phyloP scores from a whole-genome alignment of 30 jellyfish, hydroid and myxozoan species.

The Chrysaora quinquecirrha region DNA sequence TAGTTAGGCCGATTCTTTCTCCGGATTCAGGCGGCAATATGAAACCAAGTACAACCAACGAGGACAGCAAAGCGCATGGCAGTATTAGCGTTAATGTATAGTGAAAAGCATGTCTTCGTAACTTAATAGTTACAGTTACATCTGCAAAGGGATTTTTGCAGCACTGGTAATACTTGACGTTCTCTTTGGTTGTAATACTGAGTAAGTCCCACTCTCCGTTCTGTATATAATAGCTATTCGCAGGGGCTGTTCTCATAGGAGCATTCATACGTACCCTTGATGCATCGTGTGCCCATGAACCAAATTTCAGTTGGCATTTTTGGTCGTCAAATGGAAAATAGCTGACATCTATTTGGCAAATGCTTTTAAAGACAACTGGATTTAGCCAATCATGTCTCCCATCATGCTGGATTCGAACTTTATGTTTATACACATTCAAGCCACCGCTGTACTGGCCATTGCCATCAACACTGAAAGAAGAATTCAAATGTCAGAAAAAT shows the following conservation, averaged over 20 bases:
- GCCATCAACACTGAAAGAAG: conserved; percentile 58
- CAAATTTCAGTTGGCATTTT: conserved; percentile 71
- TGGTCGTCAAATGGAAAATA: conserved; percentile 86
- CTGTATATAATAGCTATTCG: conserved; percentile 55
- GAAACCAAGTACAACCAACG: conserved; percentile 75
- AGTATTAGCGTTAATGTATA: conserved; percentile 65
- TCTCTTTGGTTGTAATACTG: conserved; percentile 47
- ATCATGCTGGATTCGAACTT: conserved; percentile 39
- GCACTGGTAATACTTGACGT: conserved; percentile 69
- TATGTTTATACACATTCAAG: conserved; percentile 55
- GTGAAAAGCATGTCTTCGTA: conserved; percentile 70
- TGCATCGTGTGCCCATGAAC: conserved; percentile 88
- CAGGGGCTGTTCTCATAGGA: conserved; percentile 12
- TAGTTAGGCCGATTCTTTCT: conserved; percentile 75
- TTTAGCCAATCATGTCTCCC: conserved; percentile 63
- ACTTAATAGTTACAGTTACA: conserved; percentile 52
- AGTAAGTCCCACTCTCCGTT: conserved; percentile 82
- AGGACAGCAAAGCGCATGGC: conserved; percentile 82
- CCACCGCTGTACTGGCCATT: conserved; percentile 78
- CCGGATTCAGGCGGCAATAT: conserved; percentile 88
- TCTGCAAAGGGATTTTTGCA: conserved; percentile 72
- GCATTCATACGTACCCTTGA: conserved; percentile 53
- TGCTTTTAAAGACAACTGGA: conserved; percentile 76
- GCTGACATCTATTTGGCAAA: conserved; percentile 78
- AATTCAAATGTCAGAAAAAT: too few relatives aligned